Percentiles rank a stretch among this genome's conserved stretches.
These are phyloP conservation scores for Chascanopsetta lugubris DNA, from an alignment of 2,113 vertebrate species.

Conservation along the genomic window DNA sequence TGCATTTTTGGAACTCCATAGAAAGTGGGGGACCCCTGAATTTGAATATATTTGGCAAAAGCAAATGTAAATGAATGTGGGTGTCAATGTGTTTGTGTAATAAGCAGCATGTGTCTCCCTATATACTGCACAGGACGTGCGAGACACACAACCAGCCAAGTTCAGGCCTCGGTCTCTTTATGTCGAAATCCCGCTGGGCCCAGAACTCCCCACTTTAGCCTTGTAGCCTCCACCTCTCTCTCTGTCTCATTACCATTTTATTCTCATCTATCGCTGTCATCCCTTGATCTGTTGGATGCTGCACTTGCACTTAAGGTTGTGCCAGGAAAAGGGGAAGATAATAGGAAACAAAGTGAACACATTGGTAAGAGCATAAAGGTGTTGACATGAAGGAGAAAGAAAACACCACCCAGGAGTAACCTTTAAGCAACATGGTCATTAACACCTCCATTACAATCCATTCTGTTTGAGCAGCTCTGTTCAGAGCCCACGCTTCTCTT, in stretches of 20 bases:
- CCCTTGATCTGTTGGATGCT: constrained; percentile 70
- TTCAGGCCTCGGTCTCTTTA: constrained; percentile 48
- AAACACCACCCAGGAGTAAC: constrained; percentile 72
- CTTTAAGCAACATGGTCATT: constrained; percentile 76
- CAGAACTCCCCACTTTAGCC: constrained; percentile 67
- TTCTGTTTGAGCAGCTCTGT: constrained; percentile 63
- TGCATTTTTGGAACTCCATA: constrained; percentile 44
- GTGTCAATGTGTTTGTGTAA: constrained; percentile 26
- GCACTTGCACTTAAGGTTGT: constrained; percentile 47
- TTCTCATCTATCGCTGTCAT: constrained; percentile 70
- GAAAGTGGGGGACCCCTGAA: constrained; percentile 36
- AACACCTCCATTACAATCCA: constrained; percentile 73
- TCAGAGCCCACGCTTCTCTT: constrained; percentile 59
- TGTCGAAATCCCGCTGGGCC: constrained; percentile 59
- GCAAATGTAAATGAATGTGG: constrained; percentile 30
- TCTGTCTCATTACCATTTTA: constrained; percentile 68
- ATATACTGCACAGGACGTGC: constrained; percentile 21
- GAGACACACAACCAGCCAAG: constrained; percentile 31
- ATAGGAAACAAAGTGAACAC: constrained; percentile 72
- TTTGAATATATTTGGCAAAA: constrained; percentile 72
- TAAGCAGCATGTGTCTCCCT: constrained; percentile 24
- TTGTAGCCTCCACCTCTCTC: constrained; percentile 29
- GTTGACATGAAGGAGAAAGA: constrained; percentile 69
- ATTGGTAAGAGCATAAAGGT: constrained; percentile 62
- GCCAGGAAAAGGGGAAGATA: constrained; percentile 57